These are phyloP conservation scores for Romanogobio albipinnatus DNA, from an alignment of 2,113 vertebrate species.

Conservation along the genomic window DNA sequence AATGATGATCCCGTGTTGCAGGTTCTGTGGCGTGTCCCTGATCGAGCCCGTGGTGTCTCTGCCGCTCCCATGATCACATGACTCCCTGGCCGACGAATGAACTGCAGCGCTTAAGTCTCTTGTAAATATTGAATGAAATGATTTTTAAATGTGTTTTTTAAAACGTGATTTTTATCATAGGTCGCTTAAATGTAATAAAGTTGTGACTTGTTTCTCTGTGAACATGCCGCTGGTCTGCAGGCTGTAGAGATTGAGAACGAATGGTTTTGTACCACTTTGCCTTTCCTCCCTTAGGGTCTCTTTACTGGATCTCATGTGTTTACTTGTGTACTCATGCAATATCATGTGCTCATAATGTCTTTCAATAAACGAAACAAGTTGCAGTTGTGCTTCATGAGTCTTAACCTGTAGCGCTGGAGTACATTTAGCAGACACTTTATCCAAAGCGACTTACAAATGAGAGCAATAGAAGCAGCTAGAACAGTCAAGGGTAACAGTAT, in stretches of 20 bases:
- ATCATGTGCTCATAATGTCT: slow-evolving; percentile 41
- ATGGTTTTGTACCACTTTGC: not conserved
- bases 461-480: too few species aligned
- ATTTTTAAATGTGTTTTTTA: slow-evolving; percentile 28
- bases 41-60: slow-evolving; percentile 63
- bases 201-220: slow-evolving; percentile 38
- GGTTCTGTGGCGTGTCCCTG: slow-evolving; percentile 67
- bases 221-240: not conserved
- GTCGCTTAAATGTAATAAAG: slow-evolving; percentile 18
- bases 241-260: not conserved
- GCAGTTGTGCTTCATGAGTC: not conserved
- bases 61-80: slow-evolving; percentile 43
- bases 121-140: slow-evolving; percentile 46
- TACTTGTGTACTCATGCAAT: not conserved
- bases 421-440: too few species aligned
- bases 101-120: slow-evolving; percentile 56
- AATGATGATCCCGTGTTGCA: slow-evolving; percentile 39
- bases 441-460: too few species aligned
- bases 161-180: slow-evolving; percentile 51
- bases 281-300: not conserved
- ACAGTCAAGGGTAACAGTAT: too few species aligned
- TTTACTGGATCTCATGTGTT: not conserved
- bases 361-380: slow-evolving; percentile 57
- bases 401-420: not conserved
- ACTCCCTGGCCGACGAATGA: not conserved